Conservation (phyloP, 2,113 vertebrate species). For the Serilophus lunatus region DNA sequence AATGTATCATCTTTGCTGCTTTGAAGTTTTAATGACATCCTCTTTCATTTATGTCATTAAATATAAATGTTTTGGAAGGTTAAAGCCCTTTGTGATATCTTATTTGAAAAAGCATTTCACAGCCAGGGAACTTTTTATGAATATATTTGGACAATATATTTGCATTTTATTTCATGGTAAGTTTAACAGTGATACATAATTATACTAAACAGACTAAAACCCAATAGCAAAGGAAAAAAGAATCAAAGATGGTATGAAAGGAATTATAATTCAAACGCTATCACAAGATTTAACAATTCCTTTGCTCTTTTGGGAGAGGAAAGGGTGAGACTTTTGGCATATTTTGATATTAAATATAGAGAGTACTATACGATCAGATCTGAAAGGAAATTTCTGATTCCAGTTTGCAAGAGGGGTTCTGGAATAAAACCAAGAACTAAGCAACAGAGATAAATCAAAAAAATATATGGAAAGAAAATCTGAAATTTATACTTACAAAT, state of each 20-base stretch:
- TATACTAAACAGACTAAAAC: neutral
- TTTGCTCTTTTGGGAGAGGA: neutral
- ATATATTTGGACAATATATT: neutral
- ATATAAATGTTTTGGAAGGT: slow-evolving; percentile 42
- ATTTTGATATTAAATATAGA: neutral
- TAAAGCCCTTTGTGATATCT: slow-evolving; percentile 16
- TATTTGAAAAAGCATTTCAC: neutral
- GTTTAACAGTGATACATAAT: neutral
- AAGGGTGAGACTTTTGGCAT: neutral
- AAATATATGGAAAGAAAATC: neutral
- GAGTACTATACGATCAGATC: neutral
- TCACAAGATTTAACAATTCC: neutral
- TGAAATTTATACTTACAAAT: neutral
- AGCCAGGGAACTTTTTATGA: neutral
- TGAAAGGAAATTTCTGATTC: neutral
- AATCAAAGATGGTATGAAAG: neutral
- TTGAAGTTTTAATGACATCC: slow-evolving; percentile 53
- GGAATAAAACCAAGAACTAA: neutral
- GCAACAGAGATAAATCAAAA: neutral
- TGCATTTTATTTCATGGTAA: neutral
- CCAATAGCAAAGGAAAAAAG: neutral
- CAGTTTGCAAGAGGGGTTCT: neutral
- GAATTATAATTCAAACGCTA: neutral
- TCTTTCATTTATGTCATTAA: slow-evolving; percentile 41
- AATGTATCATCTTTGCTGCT: slow-evolving; percentile 14